phyloP scores from a whole-genome alignment of 2,888 invertebrate genomes.

The Halictus ligatus region DNA sequence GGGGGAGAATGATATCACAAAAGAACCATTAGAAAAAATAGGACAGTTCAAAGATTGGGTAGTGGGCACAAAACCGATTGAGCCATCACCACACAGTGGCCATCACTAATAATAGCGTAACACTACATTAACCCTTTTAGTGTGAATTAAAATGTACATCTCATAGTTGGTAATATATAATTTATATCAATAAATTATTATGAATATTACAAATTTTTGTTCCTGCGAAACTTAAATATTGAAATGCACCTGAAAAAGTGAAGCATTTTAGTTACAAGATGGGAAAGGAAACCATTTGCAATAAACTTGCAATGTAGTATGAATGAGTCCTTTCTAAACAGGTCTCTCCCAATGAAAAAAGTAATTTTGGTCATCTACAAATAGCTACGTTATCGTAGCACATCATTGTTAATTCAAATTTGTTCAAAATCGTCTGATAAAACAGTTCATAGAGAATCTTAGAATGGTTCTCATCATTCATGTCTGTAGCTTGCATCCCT shows the following conservation, averaged over 20 bases:
- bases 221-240: not conserved
- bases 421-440: slow-evolving; percentile 64
- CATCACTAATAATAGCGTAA: not conserved
- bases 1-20: not conserved
- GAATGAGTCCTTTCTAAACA: not conserved
- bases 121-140: not conserved
- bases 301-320: not conserved
- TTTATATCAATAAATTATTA: not conserved
- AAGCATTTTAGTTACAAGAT: not conserved
- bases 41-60: not conserved
- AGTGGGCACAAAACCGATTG: not conserved
- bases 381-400: not conserved
- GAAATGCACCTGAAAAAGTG: not conserved
- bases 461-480: not conserved
- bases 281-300: not conserved
- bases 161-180: not conserved
- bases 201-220: not conserved
- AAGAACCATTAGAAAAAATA: not conserved
- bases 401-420: not conserved
- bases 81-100: not conserved
- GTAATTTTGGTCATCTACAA: not conserved
- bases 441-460: slow-evolving; percentile 40
- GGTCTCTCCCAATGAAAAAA: no score
- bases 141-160: not conserved
- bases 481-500: slow-evolving; percentile 33